These are phyloP conservation scores for Rhynchonycteris naso DNA, from an alignment of 2,797 vertebrate species.

Conservation along the genomic window DNA sequence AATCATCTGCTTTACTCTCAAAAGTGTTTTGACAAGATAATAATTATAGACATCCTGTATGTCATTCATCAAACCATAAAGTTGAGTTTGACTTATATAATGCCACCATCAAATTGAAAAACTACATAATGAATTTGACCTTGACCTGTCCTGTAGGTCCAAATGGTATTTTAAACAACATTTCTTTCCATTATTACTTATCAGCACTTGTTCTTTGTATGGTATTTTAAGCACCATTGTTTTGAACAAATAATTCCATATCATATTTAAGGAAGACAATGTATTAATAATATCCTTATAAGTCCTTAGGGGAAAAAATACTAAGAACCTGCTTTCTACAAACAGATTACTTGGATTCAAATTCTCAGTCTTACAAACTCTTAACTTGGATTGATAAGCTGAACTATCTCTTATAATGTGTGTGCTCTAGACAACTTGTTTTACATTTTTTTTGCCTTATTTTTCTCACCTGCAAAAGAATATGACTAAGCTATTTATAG, in stretches of 20 bases:
- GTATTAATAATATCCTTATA: not conserved
- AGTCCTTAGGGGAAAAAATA: not conserved
- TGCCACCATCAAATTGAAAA: not conserved
- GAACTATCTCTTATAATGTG: not conserved
- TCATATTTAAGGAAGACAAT: not conserved
- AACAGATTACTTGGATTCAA: not conserved
- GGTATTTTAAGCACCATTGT: not conserved
- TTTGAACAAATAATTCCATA: not conserved
- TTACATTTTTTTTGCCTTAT: not conserved
- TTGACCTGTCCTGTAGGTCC: rapidly evolving
- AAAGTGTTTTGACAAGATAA: not conserved
- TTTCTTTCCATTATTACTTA: not conserved
- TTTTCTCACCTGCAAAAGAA: not conserved
- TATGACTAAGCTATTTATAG: not conserved
- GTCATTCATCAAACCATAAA: not conserved
- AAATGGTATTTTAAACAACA: not conserved
- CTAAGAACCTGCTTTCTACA: not conserved
- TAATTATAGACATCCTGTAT: not conserved
- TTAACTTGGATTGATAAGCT: not conserved
- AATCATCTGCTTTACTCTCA: not conserved
- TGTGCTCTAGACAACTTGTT: not conserved
- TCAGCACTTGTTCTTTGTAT: not conserved
- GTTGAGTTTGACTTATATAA: not conserved
- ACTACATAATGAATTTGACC: not conserved
- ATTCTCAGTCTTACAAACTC: not conserved